Percentiles rank a stretch among this genome's conserved stretches.
Evolutionary conservation across 2,113 vertebrate species (phyloP).

Genomic region (Oreochromis niloticus): DNA sequence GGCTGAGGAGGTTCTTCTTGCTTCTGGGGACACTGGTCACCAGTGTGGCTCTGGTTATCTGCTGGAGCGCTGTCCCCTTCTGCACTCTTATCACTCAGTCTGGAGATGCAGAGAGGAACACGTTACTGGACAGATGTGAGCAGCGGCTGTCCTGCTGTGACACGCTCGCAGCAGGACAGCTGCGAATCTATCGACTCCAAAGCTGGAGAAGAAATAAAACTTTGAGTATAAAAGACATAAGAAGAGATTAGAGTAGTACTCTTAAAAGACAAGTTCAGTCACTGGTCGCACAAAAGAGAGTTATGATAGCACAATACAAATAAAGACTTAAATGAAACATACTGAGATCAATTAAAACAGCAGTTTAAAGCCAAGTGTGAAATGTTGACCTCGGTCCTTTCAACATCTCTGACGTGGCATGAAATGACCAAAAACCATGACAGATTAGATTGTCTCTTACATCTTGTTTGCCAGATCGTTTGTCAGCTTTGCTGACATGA

Average conservation of each 20-base stretch:
- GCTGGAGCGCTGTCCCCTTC: neutral
- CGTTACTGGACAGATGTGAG: neutral
- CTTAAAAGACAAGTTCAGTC: neutral
- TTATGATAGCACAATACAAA: neutral
- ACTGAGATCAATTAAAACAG: neutral
- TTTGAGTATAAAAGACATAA: neutral
- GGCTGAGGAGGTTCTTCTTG: slow-evolving; percentile 19
- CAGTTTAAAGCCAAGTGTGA: neutral
- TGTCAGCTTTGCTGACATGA: neutral
- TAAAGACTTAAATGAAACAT: neutral
- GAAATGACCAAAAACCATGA: neutral
- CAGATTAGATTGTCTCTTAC: neutral
- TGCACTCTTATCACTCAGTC: neutral
- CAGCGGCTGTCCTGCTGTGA: neutral
- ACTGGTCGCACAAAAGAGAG: neutral
- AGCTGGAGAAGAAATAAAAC: neutral
- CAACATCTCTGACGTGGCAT: neutral
- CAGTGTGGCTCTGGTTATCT: slow-evolving; percentile 5
- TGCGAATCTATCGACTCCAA: neutral
- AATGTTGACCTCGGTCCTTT: neutral
- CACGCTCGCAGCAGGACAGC: neutral
- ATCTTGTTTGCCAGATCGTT: neutral
- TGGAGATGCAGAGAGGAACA: slow-evolving; percentile 3
- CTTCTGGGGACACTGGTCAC: slow-evolving; percentile 17
- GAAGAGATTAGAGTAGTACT: neutral